phyloP scores from a whole-genome alignment of 1,140 invertebrate genomes.

The Platyscapa corneri region DNA sequence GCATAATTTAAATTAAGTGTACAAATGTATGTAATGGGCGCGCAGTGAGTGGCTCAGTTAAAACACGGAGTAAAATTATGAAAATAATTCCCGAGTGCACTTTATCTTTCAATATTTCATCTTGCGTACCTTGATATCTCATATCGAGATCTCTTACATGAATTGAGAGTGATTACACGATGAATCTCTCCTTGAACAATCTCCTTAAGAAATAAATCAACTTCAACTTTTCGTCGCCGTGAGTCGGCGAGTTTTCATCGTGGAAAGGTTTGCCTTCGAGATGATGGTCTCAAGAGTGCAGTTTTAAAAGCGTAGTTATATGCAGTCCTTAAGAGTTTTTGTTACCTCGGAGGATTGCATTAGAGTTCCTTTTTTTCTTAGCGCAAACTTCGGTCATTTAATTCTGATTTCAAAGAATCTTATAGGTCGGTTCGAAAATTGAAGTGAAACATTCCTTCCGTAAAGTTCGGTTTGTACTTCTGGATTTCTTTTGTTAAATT shows the following conservation, averaged over 20 bases:
- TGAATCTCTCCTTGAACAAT: not conserved
- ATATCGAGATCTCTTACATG: not conserved
- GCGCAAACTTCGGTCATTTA: not conserved
- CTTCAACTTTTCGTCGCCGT: constrained; percentile 30
- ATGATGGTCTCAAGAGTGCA: constrained; percentile 26
- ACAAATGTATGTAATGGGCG: no score
- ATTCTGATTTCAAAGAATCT: constrained; percentile 1
- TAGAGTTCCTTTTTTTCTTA: not conserved
- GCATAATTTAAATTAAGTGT: no score
- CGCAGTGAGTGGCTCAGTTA: no score
- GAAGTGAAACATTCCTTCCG: constrained; percentile 13
- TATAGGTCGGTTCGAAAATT: not conserved
- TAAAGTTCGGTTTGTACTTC: not conserved
- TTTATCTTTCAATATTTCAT: not conserved
- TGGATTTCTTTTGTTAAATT: constrained; percentile 25
- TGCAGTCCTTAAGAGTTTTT: constrained; percentile 32
- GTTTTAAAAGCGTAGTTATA: constrained; percentile 28
- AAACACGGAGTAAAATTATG: not conserved
- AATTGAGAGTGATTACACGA: constrained; percentile 13
- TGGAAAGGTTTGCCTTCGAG: constrained; percentile 23
- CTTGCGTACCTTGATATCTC: not conserved
- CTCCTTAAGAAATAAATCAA: constrained; percentile 24
- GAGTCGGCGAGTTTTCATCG: constrained; percentile 21
- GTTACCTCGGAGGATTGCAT: constrained; percentile 22
- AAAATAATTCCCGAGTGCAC: not conserved